phyloP scores from a whole-genome alignment of 2,888 invertebrate genomes.

The Muschampia plurimacula region DNA sequence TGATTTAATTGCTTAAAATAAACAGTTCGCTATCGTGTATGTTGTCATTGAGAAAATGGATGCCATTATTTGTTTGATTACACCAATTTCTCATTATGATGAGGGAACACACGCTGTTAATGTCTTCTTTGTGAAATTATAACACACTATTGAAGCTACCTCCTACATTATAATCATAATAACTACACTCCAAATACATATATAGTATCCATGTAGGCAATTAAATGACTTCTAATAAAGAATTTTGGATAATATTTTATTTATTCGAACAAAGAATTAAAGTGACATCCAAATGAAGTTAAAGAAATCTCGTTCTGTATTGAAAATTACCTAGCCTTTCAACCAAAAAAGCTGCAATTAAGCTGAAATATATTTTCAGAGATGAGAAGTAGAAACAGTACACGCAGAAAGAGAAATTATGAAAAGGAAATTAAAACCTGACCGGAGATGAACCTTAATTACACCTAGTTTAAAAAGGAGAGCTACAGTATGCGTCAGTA shows the following conservation, averaged over 20 bases:
- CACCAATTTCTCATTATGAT: conserved; percentile 11
- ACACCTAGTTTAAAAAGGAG: conserved; percentile 1
- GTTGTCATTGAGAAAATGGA: conserved; percentile 21
- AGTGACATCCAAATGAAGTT: conserved; percentile 10
- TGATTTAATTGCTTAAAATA: conserved; percentile 31
- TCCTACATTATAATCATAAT: too few relatives aligned
- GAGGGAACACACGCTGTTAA: background rate
- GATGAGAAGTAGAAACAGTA: background rate
- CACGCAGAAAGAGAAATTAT: conserved; percentile 11
- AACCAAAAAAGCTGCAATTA: conserved; percentile 29
- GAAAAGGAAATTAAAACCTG: conserved; percentile 27
- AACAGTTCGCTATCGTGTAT: conserved; percentile 21
- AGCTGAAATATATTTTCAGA: conserved; percentile 19
- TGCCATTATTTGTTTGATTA: conserved; percentile 16
- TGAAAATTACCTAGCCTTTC: conserved; percentile 29
- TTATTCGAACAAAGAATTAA: background rate
- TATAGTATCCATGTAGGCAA: background rate
- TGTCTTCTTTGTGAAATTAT: background rate
- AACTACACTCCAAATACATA: too few relatives aligned
- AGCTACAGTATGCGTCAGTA: background rate
- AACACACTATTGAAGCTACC: background rate
- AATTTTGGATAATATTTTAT: background rate
- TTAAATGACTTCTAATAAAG: background rate
- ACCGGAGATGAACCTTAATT: conserved; percentile 26
- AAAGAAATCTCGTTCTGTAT: conserved; percentile 11